A percentile compares a stretch with the other conserved stretches of the same genome.
Evolutionary conservation across 2,797 vertebrate species (phyloP).

Genomic region (Decapterus maruadsi): DNA sequence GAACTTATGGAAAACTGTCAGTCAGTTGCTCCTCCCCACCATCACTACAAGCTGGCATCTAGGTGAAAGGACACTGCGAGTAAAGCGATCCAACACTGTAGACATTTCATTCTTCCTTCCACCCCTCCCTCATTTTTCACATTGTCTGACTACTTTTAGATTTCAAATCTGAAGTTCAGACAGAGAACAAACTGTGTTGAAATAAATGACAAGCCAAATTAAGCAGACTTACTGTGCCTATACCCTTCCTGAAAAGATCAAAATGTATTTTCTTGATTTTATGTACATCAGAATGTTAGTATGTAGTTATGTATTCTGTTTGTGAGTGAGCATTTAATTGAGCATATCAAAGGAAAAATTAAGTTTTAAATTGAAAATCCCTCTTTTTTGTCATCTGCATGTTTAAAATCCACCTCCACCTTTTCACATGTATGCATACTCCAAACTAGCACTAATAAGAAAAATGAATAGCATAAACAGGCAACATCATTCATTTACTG

Average conservation of each 20-base stretch:
- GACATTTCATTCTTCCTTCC: neutral
- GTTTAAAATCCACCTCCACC: too few species aligned
- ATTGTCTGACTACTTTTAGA: neutral
- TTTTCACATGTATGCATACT: neutral
- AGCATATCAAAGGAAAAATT: neutral
- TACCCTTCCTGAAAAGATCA: neutral
- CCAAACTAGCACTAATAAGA: neutral
- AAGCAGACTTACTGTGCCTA: neutral
- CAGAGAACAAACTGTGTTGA: neutral
- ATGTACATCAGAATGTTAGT: neutral
- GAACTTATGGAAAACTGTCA: slow-evolving; percentile 31
- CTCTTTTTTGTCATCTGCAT: neutral
- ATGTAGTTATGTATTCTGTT: neutral
- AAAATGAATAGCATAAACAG: neutral
- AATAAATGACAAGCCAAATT: neutral
- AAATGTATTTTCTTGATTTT: neutral
- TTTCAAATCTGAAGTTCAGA: neutral
- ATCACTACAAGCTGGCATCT: slow-evolving; percentile 47
- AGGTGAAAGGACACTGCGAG: slow-evolving; percentile 70
- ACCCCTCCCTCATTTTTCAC: too few species aligned
- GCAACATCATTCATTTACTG: neutral
- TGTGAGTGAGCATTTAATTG: neutral
- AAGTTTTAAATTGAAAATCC: neutral
- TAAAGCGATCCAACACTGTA: neutral
- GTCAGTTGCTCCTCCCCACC: slow-evolving; percentile 21